Evolutionary conservation across 2,888 invertebrate species (phyloP), one percentile per base, ranked within the genome.

Genomic region (Tiliacea aurago): DNA sequence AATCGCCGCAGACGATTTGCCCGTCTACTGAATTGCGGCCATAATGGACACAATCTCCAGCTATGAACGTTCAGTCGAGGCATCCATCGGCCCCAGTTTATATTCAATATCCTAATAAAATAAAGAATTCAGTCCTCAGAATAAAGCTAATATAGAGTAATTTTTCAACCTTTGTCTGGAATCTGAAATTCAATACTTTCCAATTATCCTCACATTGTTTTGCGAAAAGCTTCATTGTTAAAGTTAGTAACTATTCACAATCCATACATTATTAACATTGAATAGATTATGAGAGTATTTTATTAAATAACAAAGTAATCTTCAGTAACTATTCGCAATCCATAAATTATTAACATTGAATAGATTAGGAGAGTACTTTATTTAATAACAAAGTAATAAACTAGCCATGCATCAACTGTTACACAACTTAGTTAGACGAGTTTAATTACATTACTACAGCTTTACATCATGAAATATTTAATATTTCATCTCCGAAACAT

Each of bases 101-200:
- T 76, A 64, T 79, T 84, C 83, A 78, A 82, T 73, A 82, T 70
- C 66, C 65, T 67, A 72, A 82, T 82, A 82, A 70, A 78, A 82
- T 80, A 78, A 82, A 67, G 82, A 69, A 70, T 79, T 76, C 76
- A 66, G 15, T 28, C 33, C 45, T 49, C 37, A 55, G 53, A 72
- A 49, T 63, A 67, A 67, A 59, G 13, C n/a, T 45, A 61, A 49
- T 73, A 73, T 49, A 69, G 51, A 45, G n/a, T 69, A 53, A 58
- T 68, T 68, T 71, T 77, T 58, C 47, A 68, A 41, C 51, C 59
- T 64, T 58, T 73, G 33, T 59, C 33, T 55, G 15, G 33, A 45
- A 47, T 43, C 51, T 66, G 62, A n/a, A 66, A 71, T 66, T 68
- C 56, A 62, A 37, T 76, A 55, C 33, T 63, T 61, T 61, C 1